Evolutionary conservation across 2,888 invertebrate genomes (phyloP).

Genomic region (Drosophila ezoana): DNA sequence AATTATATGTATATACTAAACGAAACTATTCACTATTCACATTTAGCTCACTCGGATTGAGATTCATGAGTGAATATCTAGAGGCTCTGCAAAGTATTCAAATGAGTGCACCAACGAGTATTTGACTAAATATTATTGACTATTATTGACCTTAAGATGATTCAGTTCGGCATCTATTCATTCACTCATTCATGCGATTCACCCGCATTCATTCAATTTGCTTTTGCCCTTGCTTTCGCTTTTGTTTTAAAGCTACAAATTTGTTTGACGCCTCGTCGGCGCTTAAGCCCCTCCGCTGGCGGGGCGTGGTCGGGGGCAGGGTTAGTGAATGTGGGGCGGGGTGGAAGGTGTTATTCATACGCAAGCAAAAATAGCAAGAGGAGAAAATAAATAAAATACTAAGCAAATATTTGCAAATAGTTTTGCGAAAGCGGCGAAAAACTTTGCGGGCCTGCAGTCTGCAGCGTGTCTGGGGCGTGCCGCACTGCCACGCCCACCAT

Average conservation of each 20-base stretch:
- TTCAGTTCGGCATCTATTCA: slow-evolving; percentile 11
- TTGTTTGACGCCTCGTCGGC: slow-evolving; percentile 65
- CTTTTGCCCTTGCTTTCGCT: slow-evolving; percentile 19
- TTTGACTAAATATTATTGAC: too few species aligned
- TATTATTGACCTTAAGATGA: too few species aligned
- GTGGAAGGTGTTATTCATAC: not conserved
- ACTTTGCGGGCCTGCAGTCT: slow-evolving; percentile 52
- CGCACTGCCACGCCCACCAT: slow-evolving; percentile 24
- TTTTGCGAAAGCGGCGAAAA: slow-evolving; percentile 55
- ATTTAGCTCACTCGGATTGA: too few species aligned
- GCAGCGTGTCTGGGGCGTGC: slow-evolving; percentile 61
- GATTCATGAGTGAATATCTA: too few species aligned
- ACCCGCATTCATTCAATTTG: slow-evolving; percentile 24
- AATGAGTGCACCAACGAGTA: too few species aligned
- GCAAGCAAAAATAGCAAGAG: slow-evolving; percentile 13
- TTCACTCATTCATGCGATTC: slow-evolving; percentile 13
- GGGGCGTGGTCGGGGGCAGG: slow-evolving; percentile 6
- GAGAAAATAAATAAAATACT: slow-evolving; percentile 39
- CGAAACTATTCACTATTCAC: too few species aligned
- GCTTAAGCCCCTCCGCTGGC: slow-evolving; percentile 25
- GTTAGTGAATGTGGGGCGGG: too few species aligned
- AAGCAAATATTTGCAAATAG: slow-evolving; percentile 75
- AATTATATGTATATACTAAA: too few species aligned
- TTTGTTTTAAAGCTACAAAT: slow-evolving; percentile 67
- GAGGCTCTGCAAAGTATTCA: too few species aligned